Evolutionary conservation across 2,797 vertebrate species (phyloP), one percentile per base, ranked within the genome.

Genomic region (Trematomus bernacchii): DNA sequence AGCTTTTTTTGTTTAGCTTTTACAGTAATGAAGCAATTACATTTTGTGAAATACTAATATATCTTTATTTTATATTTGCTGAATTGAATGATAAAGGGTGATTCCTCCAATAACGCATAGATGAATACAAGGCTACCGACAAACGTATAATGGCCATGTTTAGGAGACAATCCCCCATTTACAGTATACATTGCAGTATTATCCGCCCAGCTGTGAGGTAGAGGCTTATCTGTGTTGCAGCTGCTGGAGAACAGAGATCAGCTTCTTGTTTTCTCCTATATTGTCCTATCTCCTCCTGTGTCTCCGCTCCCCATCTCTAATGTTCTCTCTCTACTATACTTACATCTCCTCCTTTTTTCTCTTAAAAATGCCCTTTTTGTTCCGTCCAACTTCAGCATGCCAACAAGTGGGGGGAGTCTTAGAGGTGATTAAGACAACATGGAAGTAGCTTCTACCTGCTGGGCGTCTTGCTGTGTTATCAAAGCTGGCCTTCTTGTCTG

Each of bases 341-440:
- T 11, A 1, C 12, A 33, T 66, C 15, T 43, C 33, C 70, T 7
- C 63, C 40, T 33, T 43, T 18, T 42, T 12, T 11, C 59, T 76
- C 46, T 57, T 66, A 5, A 37, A 37, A 37, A 59, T 60, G 19
- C 27, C 51, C 16, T 62, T 82, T 67, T 72, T 42, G 69, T 66
- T 51, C 21, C 8, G 42, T 70, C 50, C 68, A 73, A 60, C 60
- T 79, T 71, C 71, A 73, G 54, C 58, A 43, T 73, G 81, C 57
- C 71, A 76, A 79, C 79, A 74, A 67, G 76, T 76, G 23, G 44
- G 23, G 0, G 33, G 44, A 77, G 76, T 77, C 72, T 82, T 82
- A 83, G 70, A 81, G 83, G 81, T 87, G 84, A 91, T 87, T 80
- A 81, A 73, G 65, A 80, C 59, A 76, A 71, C 74, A 63, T 50